These are phyloP conservation scores for Leptopilina clavipes DNA, from an alignment of 1,140 invertebrate genomes.

Conservation along the genomic window DNA sequence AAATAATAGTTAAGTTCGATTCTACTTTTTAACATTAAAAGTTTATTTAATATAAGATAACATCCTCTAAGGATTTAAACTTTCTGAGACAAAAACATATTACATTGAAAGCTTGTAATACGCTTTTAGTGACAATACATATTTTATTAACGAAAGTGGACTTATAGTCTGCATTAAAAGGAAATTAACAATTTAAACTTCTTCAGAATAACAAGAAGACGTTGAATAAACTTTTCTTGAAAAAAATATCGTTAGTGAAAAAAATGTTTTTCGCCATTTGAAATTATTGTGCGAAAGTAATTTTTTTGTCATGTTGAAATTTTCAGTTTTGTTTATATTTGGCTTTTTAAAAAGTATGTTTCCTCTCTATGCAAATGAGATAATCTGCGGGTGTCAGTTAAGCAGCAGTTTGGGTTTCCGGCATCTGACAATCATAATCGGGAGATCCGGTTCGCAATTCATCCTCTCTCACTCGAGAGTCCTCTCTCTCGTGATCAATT, in stretches of 20 bases:
- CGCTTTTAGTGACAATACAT: not conserved
- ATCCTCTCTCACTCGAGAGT: constrained; percentile 15
- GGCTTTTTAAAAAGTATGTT: not conserved
- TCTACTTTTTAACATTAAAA: no score
- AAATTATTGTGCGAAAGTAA: no score
- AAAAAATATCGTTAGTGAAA: no score
- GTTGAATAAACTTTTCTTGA: no score
- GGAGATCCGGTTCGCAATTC: constrained; percentile 22
- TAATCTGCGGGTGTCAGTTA: constrained; percentile 6
- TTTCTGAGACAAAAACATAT: not conserved
- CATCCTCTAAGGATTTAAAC: not conserved
- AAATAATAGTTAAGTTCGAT: no score
- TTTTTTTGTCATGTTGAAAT: no score
- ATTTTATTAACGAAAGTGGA: not conserved
- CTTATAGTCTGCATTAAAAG: not conserved
- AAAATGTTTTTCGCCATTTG: no score
- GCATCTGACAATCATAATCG: constrained; percentile 21
- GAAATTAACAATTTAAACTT: not conserved
- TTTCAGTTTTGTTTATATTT: no score
- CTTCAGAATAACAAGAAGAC: not conserved
- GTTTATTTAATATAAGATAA: not conserved
- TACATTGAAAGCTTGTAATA: not conserved
- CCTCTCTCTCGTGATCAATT: constrained; percentile 14
- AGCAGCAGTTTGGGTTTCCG: constrained; percentile 17
- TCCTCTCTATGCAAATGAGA: not conserved